Evolutionary conservation across 92 coral and sea anemone genomes (phyloP), one percentile per base, ranked within the genome.

Genomic region (Ricordea florida): DNA sequence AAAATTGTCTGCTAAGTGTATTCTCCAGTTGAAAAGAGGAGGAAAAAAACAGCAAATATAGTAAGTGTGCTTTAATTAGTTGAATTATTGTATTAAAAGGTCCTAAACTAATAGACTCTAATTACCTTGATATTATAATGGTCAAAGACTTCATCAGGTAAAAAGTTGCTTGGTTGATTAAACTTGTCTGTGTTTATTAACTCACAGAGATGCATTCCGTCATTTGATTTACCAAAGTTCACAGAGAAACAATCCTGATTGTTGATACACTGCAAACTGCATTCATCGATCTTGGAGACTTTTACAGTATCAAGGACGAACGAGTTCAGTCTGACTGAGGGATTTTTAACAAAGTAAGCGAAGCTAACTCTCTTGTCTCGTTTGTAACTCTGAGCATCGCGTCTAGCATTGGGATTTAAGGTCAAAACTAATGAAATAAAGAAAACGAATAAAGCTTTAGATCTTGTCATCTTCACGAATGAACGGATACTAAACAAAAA

Each of bases 311-410:
- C 51, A 13, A 62, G 14, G 3, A 5, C 16, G 0, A 3, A n/a
- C 13, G 7, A 32, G 35, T 38, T 6, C 23, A 62, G 36, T 10
- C 27, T 62, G 51, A 62, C 35, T 5, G 69, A 62, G n/a, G 48
- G 4, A 24, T 21, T 24, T 62, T 38, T 62, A 5, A 62, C 30
- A 21, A 62, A 62, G 11, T 22, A 24, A 6, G 69, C 50, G 17
- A 38, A 62, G 28, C 69, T 62, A 21, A 62, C 69, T 11, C 25
- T 32, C 6, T 62, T 60, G 37, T 38, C 48, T 10, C 69, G 69
- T 62, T 38, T 13, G 50, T 37, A 62, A 13, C 26, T 62, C 25
- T 62, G 33, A 40, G 51, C 69, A 14, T n/a, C n/a, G n/a, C n/a
- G n/a, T n/a, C n/a, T n/a, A n/a, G n/a, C n/a, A n/a, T n/a, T n/a